Evolutionary conservation across 2,113 vertebrate genomes (phyloP), one percentile per base, ranked within the genome.

Genomic region (Bostrychus sinensis): DNA sequence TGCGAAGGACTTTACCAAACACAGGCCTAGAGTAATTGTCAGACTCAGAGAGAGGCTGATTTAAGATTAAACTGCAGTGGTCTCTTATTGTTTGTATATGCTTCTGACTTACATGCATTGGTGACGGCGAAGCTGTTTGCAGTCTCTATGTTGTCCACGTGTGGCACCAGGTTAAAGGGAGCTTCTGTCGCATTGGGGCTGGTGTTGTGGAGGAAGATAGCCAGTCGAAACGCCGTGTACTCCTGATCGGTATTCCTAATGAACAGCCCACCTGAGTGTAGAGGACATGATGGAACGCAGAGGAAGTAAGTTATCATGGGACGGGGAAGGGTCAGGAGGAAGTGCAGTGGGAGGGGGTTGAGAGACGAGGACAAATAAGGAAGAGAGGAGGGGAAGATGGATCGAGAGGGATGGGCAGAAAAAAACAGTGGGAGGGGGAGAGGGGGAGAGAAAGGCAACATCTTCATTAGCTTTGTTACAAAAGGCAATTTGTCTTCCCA

Each of bases 191-290:
- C 96, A 73, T 99, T 99, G 50, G 97, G 97, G 88, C 96, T 98
- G 91, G 96, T 99, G 89, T 99, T 99, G 92, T 99, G 97, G 80
- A 98, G 95, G 92, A 98, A 99, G 91, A 98, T 98, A 67, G 96
- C 96, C 90, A 99, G 91, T 75, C 96, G 94, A 81, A 99, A 99
- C 66, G 96, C 97, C 65, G 96, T 98, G 84, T 99, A 99, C 91
- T 99, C 97, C 94, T 99, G 97, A 94, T 98, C 97, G 78, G 97
- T 98, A 92, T 99, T 98, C 93, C 96, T 93, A 93, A 98, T 98
- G 93, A 98, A 98, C 90, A 99, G 92, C 77, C 96, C 97, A 90
- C 97, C 97, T 99, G 88, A 48, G 85, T 75, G 68, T 25, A 63
- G 37, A 25, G 55, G 61, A 20, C 25, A 77, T 59, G 79, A 75